Base-by-base conservation (phyloP, 2,113 vertebrate genomes). In the Hemichromis elongatus region DNA sequence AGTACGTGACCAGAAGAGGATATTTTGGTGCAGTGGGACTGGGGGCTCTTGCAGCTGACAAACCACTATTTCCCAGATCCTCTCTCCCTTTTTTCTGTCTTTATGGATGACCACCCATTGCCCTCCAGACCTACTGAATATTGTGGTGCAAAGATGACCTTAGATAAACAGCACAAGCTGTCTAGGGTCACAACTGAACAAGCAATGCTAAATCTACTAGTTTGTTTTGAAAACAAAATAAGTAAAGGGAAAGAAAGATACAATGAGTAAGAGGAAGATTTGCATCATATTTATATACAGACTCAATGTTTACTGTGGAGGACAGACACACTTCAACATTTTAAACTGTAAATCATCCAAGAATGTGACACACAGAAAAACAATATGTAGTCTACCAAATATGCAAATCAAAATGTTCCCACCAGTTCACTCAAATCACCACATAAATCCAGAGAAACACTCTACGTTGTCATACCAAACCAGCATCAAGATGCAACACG, bases 1-100 rank as follows among this genome's bases (percentile, higher is more conserved):
- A 26, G 59, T 89, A 85, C 73, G 77, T 94, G 93, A 92, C 87
- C 87, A 82, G 83, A 91, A 90, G 70, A 82, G 50, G 18, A 81
- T 82, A 86, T 92, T 92, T 92, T 87, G 85, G 87, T 92, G 86
- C 88, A 90, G 86, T 90, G 87, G 63, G 79, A 89, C 66, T 83
- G 68, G 86, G 88, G 30, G 68, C 54, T 57, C 81, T 89, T 2
- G n/a, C n/a, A 70, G 77, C 79, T 73, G 81, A 42, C 9, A 16
- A 89, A 24, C 80, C 68, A 80, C 37, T 86, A 52, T 79, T 88
- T 88, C 28, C 85, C 68, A 85, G 50, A 85, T 42, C 33, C 12
- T 24, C 24, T 78, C 26, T 30, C 16, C 9, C 3, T 45, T 30
- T 45, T 75, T 52, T 33, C 70, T 52, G 26, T 75, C 26, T 52